Conservation (phyloP, 2,888 invertebrate species). For the Andrena fulva region DNA sequence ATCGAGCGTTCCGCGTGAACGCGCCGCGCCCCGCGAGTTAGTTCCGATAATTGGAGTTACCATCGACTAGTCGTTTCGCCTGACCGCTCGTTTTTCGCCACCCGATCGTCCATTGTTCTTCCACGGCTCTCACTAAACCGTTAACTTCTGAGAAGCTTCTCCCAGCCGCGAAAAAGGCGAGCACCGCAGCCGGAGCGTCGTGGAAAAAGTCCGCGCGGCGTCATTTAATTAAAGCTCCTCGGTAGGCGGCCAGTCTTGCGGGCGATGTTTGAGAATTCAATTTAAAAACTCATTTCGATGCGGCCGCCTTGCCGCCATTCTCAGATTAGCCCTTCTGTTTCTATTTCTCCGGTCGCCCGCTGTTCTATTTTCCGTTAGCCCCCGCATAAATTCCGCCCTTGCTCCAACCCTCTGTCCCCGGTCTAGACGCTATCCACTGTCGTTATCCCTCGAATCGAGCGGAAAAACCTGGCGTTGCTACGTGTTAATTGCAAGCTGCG, state of each 20-base stretch:
- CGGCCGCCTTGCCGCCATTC: constrained; percentile 30
- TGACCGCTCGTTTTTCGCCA: neutral
- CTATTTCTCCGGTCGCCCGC: neutral
- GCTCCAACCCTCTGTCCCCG: neutral
- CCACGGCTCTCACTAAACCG: neutral
- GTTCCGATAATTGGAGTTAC: constrained; percentile 13
- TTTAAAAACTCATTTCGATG: constrained; percentile 72
- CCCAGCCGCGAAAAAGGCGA: neutral
- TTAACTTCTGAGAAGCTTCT: neutral
- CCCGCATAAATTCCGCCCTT: constrained; percentile 35
- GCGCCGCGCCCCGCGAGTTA: constrained; percentile 7
- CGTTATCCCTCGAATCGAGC: constrained; percentile 10
- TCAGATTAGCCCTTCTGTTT: constrained; percentile 53
- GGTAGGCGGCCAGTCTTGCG: constrained; percentile 35
- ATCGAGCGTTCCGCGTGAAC: neutral
- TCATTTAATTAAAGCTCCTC: constrained; percentile 63
- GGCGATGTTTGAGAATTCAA: constrained; percentile 65
- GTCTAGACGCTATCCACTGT: neutral
- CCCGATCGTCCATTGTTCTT: constrained; percentile 6
- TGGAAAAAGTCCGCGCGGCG: constrained; percentile 4
- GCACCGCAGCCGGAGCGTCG: neutral
- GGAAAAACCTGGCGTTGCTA: neutral
- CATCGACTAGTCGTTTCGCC: neutral
- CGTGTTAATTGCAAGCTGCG: constrained; percentile 6
- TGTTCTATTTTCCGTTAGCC: constrained; percentile 38